Evolutionary conservation across 2,113 vertebrate genomes (phyloP).

Genomic region (Hylia prasina): DNA sequence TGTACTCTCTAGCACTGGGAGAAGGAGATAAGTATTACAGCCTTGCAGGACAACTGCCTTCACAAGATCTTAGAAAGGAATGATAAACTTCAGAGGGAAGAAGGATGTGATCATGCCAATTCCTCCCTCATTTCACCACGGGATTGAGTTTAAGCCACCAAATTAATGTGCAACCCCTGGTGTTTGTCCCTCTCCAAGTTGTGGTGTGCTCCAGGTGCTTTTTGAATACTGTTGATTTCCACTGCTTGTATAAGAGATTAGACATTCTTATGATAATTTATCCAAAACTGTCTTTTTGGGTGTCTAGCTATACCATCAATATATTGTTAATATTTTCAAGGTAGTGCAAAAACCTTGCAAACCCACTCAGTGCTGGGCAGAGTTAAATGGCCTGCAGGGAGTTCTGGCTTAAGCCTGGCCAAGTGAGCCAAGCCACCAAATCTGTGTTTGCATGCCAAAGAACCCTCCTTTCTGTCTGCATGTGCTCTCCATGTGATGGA

Average conservation of each 20-base stretch:
- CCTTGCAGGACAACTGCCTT: background rate
- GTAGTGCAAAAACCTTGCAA: background rate
- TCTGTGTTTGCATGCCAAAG: background rate
- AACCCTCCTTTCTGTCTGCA: background rate
- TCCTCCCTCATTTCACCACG: background rate
- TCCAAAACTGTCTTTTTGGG: background rate
- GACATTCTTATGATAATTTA: background rate
- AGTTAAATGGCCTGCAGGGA: background rate
- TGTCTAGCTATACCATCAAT: background rate
- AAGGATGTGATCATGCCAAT: background rate
- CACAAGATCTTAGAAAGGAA: background rate
- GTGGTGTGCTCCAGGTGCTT: background rate
- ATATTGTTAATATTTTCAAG: background rate
- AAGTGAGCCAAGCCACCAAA: background rate
- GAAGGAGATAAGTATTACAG: background rate
- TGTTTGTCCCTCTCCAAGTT: background rate
- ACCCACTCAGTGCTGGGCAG: rapidly evolving
- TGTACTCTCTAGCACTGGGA: rapidly evolving
- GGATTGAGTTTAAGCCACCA: background rate
- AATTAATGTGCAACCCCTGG: background rate
- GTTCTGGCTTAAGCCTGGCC: background rate
- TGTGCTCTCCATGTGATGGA: background rate
- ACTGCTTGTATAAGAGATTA: background rate
- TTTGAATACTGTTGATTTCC: background rate
- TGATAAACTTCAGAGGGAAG: background rate